Evolutionary conservation across 1,140 invertebrate species (phyloP), one percentile per base, ranked within the genome.

Genomic region (Apis laboriosa): DNA sequence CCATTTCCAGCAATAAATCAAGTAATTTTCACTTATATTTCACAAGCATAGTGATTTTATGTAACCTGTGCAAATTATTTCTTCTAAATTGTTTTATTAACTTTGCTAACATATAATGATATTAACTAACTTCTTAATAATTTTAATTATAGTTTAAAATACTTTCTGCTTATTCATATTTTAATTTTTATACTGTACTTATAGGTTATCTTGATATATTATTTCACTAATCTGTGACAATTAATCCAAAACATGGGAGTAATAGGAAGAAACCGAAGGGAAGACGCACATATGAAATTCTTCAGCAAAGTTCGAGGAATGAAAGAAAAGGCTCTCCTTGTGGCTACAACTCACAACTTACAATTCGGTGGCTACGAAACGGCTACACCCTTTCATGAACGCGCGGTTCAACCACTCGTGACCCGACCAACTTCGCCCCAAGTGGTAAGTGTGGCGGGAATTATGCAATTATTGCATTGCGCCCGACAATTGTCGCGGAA

Each of bases 391-490:
- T 86, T 90, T 90, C 86, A 80, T 80, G 43, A 70, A 58, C 72
- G 83, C 24, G 81, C 79, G 76, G 75, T 84, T 86, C 84, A 78
- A 76, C 84, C 89, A 90, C 90, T 91, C 85, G 72, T 84, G 80
- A 63, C 56, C 74, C 82, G 60, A 80, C 78, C 79, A 77, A 34
- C 64, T 55, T 68, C 64, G 60, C 56, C 43, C 66, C 71, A 58
- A 85, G 86, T 88, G 73, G 34, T 80, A 83, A 88, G 80, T 88
- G 86, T 88, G 80, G 80, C 84, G 80, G 80, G 87, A 90, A 90
- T 90, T 90, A 90, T 87, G 87, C 86, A 90, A 90, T 90, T 90
- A 90, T 90, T 90, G 81, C 82, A 68, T 80, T 87, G 83, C 86
- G 71, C 74, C 78, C 80, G 72, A 84, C 88, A 90, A 90, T 90